These are phyloP conservation scores for Cabera pusaria DNA, from an alignment of 2,888 invertebrate genomes.

Conservation along the genomic window DNA sequence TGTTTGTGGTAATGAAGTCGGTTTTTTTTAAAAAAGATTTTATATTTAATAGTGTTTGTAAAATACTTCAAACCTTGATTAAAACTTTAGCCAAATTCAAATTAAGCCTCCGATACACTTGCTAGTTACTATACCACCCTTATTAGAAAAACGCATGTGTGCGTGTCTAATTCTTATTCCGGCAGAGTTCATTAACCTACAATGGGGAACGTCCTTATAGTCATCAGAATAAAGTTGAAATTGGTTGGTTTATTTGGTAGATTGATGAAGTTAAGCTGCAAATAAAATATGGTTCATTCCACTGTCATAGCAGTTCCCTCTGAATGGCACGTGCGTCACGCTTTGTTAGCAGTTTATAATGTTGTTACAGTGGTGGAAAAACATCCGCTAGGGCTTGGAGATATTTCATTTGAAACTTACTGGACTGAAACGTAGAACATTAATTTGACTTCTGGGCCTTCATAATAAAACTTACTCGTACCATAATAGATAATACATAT, in stretches of 20 bases:
- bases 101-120: slow-evolving; percentile 50
- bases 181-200: slow-evolving; percentile 22
- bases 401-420: slow-evolving; percentile 33
- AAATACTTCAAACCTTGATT: slow-evolving; percentile 44
- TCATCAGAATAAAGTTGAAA: slow-evolving; percentile 13
- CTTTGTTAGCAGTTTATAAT: slow-evolving; percentile 45
- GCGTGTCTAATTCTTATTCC: slow-evolving; percentile 57
- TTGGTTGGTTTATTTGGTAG: slow-evolving; percentile 1
- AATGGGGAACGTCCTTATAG: slow-evolving; percentile 1
- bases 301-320: slow-evolving; percentile 30
- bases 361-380: slow-evolving; percentile 55
- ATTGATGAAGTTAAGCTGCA: slow-evolving; percentile 31
- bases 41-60: slow-evolving; percentile 35
- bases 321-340: slow-evolving; percentile 56
- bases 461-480: too few species aligned
- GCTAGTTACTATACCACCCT: slow-evolving; percentile 49
- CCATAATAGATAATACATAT: too few species aligned
- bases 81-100: slow-evolving; percentile 46
- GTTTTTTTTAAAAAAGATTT: too few species aligned
- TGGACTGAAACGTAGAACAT: slow-evolving; percentile 5
- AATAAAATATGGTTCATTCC: slow-evolving; percentile 31
- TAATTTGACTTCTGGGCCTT: too few species aligned
- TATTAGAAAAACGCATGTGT: slow-evolving; percentile 62
- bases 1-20: too few species aligned
- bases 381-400: slow-evolving; percentile 42